Evolutionary conservation across 2,888 invertebrate genomes (phyloP).

Genomic region (Trissonchulus latispiculum): DNA sequence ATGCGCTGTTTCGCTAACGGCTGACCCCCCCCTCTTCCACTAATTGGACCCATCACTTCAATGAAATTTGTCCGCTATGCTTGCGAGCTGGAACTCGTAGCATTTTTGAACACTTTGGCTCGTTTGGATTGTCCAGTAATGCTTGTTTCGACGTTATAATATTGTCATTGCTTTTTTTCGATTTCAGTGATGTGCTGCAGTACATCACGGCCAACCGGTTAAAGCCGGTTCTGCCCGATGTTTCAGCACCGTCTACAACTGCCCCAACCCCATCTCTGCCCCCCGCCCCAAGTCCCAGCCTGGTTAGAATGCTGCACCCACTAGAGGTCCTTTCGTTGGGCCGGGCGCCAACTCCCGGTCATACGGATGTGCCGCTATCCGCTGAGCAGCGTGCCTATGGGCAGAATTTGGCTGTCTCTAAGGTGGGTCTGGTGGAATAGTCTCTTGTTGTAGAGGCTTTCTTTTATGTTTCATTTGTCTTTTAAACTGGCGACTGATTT

Average conservation of each 20-base stretch:
- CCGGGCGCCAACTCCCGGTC: constrained; percentile 6
- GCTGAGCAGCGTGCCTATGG: background rate
- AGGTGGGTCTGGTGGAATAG: background rate
- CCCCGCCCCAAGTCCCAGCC: constrained; percentile 25
- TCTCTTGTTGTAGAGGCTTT: too few relatives aligned
- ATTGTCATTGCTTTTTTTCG: constrained; percentile 10
- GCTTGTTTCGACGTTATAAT: background rate
- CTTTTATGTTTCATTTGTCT: too few relatives aligned
- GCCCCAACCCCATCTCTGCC: constrained; percentile 21
- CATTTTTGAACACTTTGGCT: too few relatives aligned
- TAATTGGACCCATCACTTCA: too few relatives aligned
- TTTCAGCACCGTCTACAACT: constrained; percentile 29
- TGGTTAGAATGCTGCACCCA: too few relatives aligned
- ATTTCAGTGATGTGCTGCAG: constrained; percentile 18
- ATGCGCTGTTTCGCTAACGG: too few relatives aligned
- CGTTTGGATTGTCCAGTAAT: constrained; percentile 53
- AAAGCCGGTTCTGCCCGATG: constrained; percentile 26
- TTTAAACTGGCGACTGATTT: too few relatives aligned
- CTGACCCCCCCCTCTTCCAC: too few relatives aligned
- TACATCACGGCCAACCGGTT: background rate
- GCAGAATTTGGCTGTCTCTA: background rate
- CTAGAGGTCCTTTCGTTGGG: too few relatives aligned
- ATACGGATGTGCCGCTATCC: background rate
- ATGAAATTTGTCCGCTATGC: too few relatives aligned
- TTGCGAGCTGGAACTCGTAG: too few relatives aligned